phyloP scores from a whole-genome alignment of 2,888 invertebrate species.

The Orthosia incerta region DNA sequence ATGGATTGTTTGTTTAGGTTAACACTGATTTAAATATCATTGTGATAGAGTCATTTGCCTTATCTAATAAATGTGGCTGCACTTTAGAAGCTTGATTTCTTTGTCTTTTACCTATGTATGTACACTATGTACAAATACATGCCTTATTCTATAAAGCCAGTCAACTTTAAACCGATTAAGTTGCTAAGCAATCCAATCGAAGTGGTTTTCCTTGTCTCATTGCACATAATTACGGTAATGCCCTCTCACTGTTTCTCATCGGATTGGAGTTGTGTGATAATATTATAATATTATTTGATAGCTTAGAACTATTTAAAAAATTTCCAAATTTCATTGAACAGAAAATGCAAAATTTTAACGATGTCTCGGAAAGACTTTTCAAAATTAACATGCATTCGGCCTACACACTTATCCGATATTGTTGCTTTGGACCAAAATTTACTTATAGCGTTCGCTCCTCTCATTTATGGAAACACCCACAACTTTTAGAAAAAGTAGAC shows the following conservation, averaged over 20 bases:
- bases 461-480: no score
- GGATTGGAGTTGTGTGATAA: slow-evolving; percentile 47
- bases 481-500: no score
- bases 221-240: slow-evolving; percentile 77
- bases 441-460: no score
- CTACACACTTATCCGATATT: no score
- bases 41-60: no score
- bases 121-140: background rate
- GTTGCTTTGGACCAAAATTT: no score
- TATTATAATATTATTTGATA: background rate
- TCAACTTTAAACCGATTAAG: slow-evolving; percentile 27
- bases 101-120: background rate
- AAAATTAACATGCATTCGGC: no score
- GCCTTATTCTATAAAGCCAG: background rate
- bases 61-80: slow-evolving; percentile 8
- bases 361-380: no score
- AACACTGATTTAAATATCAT: no score
- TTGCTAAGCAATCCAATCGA: slow-evolving; percentile 75
- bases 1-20: no score
- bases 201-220: slow-evolving; percentile 83
- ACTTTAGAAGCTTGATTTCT: background rate
- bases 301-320: background rate
- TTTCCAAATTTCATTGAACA: no score
- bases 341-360: no score
- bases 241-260: slow-evolving; percentile 38